phyloP scores from a whole-genome alignment of 1,140 invertebrate genomes.

The Caerostris darwini region DNA sequence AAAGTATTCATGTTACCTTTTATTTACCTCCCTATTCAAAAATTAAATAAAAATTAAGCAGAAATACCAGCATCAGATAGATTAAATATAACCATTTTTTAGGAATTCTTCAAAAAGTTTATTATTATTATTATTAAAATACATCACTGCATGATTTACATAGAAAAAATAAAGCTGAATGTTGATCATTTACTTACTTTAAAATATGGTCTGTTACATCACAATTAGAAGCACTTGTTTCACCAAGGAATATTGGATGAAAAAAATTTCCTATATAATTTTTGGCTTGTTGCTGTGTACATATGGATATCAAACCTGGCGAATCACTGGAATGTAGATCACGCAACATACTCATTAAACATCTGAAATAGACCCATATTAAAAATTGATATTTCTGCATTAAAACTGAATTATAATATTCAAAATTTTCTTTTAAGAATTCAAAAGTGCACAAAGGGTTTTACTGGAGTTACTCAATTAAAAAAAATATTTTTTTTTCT shows the following conservation, averaged over 20 bases:
- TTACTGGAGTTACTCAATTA: no score
- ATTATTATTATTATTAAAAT: no score
- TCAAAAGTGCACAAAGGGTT: no score
- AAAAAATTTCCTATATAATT: slow-evolving; percentile 22
- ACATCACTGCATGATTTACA: background rate
- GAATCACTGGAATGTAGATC: background rate
- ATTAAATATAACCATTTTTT: no score
- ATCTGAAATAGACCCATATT: background rate
- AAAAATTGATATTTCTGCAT: background rate
- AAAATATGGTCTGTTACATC: slow-evolving; percentile 38
- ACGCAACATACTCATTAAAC: background rate
- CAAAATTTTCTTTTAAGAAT: no score
- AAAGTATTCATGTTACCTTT: no score
- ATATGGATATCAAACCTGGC: background rate
- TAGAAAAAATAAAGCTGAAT: background rate
- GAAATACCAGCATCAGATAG: no score
- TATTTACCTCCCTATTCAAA: no score
- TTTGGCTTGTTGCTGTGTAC: background rate
- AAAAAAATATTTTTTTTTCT: no score
- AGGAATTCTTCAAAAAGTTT: no score
- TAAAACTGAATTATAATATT: no score
- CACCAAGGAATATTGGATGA: background rate
- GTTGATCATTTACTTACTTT: background rate
- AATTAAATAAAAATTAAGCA: no score
- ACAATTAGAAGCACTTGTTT: background rate